Evolutionary conservation across 2,797 vertebrate genomes (phyloP).

Genomic region (Cephalopachus bancanus): DNA sequence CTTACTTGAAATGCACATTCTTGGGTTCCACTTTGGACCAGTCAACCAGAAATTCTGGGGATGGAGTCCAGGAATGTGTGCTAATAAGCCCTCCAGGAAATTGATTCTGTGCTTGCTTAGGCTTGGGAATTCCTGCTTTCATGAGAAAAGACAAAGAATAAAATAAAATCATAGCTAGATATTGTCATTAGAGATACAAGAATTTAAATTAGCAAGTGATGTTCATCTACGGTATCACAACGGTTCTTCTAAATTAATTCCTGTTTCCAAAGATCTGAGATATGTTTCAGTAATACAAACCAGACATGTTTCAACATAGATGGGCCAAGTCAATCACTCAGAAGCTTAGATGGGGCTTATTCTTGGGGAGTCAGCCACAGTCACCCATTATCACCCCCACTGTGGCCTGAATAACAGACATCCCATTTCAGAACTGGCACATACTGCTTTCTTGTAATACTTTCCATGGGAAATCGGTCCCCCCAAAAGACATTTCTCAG

Average conservation of each 20-base stretch:
- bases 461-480: not conserved
- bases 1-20: not conserved
- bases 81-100: not conserved
- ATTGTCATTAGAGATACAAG: not conserved
- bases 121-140: not conserved
- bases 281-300: slow-evolving; percentile 40
- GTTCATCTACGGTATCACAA: not conserved
- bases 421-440: not conserved
- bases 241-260: slow-evolving; percentile 10
- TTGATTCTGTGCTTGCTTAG: not conserved
- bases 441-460: not conserved
- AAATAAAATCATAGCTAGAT: slow-evolving; percentile 15
- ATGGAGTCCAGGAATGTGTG: not conserved
- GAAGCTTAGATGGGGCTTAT: not conserved
- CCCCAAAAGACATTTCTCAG: not conserved
- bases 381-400: not conserved
- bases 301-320: slow-evolving; percentile 24
- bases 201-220: slow-evolving; percentile 15
- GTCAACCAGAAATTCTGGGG: not conserved
- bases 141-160: not conserved
- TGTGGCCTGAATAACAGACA: not conserved
- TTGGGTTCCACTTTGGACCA: not conserved
- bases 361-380: not conserved
- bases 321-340: not conserved
- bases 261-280: slow-evolving; percentile 49